Conservation (phyloP, 2,797 vertebrate genomes). For the Decapterus maruadsi region DNA sequence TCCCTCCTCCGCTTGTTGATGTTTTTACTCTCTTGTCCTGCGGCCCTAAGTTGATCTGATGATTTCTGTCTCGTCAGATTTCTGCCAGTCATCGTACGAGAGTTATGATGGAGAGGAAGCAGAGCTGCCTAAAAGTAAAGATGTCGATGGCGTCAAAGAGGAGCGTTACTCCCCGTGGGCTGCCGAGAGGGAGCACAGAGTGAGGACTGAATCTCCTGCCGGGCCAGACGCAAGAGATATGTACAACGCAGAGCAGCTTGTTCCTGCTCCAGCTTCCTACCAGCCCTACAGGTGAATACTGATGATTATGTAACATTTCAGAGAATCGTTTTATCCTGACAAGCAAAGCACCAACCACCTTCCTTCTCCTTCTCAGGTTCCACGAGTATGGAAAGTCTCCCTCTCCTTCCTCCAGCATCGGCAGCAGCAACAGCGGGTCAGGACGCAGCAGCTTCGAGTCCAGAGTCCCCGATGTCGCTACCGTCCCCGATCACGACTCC, state of each 20-base stretch:
- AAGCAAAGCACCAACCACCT: neutral
- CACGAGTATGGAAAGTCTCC: constrained; percentile 86
- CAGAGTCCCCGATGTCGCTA: constrained; percentile 84
- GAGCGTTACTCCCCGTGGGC: constrained; percentile 87
- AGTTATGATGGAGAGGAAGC: constrained; percentile 72
- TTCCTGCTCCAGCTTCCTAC: constrained; percentile 83
- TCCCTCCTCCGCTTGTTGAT: neutral
- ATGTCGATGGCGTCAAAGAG: constrained; percentile 76
- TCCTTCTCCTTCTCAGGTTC: constrained; percentile 75
- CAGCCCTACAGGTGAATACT: constrained; percentile 86
- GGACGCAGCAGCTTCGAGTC: constrained; percentile 80
- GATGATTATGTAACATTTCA: too few species aligned
- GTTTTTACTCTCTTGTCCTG: neutral
- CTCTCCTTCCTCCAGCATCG: constrained; percentile 81
- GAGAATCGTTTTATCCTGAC: accelerated
- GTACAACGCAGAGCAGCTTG: constrained; percentile 88
- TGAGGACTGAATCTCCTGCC: constrained; percentile 76
- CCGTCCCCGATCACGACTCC: constrained; percentile 82
- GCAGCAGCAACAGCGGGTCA: constrained; percentile 67
- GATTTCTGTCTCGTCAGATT: constrained; percentile 61
- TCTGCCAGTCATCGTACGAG: constrained; percentile 78
- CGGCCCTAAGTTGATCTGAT: neutral
- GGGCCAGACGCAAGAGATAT: constrained; percentile 79
- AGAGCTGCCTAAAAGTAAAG: constrained; percentile 72
- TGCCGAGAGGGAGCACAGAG: constrained; percentile 76